Evolutionary conservation across 1,140 invertebrate species (phyloP).

Genomic region (Microplitis mediator): DNA sequence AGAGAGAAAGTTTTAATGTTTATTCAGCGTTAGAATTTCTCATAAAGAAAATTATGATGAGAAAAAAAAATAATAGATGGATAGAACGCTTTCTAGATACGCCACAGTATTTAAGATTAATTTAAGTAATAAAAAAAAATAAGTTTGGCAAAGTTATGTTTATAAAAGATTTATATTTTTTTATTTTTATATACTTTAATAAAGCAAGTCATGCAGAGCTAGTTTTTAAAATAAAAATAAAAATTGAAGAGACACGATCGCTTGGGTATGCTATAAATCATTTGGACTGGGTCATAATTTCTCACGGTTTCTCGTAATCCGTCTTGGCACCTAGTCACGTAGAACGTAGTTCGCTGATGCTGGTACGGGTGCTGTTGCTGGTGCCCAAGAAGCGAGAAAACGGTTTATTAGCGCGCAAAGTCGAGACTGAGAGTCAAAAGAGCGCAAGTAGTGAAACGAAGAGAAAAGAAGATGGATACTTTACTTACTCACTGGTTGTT

Average conservation of each 20-base stretch:
- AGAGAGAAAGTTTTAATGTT: not conserved
- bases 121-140: not conserved
- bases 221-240: constrained; percentile 7
- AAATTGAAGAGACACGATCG: constrained; percentile 21
- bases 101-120: not conserved
- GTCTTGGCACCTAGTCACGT: constrained; percentile 27
- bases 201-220: not conserved
- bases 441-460: not conserved
- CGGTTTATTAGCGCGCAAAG: constrained; percentile 17
- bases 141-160: not conserved
- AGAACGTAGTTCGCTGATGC: not conserved
- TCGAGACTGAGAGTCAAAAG: not conserved
- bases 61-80: not conserved
- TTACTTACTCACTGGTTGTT: not conserved
- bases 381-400: constrained; percentile 5
- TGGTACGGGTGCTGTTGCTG: not conserved
- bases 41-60: not conserved
- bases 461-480: not conserved
- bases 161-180: not conserved
- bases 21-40: not conserved
- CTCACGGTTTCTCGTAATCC: constrained; percentile 29
- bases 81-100: constrained; percentile 6
- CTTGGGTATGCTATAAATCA: constrained; percentile 21
- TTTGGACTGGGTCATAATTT: constrained; percentile 21
- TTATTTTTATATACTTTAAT: not conserved